A percentile compares a stretch with the other conserved stretches of the same genome.
Evolutionary conservation across 2,888 invertebrate genomes (phyloP).

Genomic region (Drosophila engyochracea): DNA sequence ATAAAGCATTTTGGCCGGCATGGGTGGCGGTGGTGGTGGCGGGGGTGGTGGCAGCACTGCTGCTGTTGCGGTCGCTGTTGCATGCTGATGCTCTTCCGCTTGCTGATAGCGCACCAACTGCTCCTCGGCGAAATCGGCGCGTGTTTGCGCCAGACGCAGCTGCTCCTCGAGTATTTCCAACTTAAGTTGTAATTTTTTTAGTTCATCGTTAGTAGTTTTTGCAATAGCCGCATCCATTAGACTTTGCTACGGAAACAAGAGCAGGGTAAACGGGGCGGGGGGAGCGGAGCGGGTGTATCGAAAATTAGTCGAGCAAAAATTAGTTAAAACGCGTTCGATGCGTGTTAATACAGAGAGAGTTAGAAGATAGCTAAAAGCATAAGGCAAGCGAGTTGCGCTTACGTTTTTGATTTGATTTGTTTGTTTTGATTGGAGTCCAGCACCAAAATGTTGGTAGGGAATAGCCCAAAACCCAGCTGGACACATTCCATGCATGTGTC

Average conservation of each 20-base stretch:
- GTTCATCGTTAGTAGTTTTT: constrained; percentile 86
- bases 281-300: constrained; percentile 51
- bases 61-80: constrained; percentile 60
- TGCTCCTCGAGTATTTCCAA: constrained; percentile 87
- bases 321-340: constrained; percentile 47
- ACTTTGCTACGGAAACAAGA: constrained; percentile 85
- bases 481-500: constrained; percentile 54
- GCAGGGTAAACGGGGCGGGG: constrained; percentile 36
- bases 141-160: constrained; percentile 85
- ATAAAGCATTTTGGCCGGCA: constrained; percentile 81
- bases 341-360: constrained; percentile 52
- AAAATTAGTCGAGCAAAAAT: constrained; percentile 81
- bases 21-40: constrained; percentile 78
- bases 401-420: constrained; percentile 42
- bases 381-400: constrained; percentile 58
- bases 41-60: constrained; percentile 79
- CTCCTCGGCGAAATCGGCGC: constrained; percentile 87
- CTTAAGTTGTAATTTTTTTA: constrained; percentile 87
- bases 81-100: constrained; percentile 35
- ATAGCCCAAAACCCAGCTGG: constrained; percentile 37
- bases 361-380: constrained; percentile 18
- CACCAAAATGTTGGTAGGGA: constrained; percentile 40
- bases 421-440: constrained; percentile 32
- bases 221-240: constrained; percentile 87
- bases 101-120: constrained; percentile 82